Conservation (phyloP, 2,888 invertebrate species). For the Peribatodes rhomboidaria region DNA sequence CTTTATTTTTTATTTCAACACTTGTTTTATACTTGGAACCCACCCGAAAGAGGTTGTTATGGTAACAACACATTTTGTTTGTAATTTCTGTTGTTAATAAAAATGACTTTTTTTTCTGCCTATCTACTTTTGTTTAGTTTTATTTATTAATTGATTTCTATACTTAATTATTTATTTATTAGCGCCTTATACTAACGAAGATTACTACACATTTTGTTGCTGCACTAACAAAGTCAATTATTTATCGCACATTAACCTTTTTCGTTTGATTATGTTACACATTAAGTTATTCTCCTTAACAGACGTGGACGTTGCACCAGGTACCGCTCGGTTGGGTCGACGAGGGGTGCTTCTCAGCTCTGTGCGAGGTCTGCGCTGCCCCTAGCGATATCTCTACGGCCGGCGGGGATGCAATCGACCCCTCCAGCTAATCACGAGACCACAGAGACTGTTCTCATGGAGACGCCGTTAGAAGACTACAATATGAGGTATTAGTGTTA, state of each 20-base stretch:
- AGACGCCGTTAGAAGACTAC: constrained; percentile 35
- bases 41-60: too few species aligned
- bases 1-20: too few species aligned
- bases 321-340: constrained; percentile 90
- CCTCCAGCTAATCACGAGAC: constrained; percentile 59
- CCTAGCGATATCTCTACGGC: constrained; percentile 91
- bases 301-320: constrained; percentile 91
- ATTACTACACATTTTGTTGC: too few species aligned
- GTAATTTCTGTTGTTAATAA: too few species aligned
- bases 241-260: constrained; percentile 4
- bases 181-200: too few species aligned
- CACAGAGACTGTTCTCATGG: constrained; percentile 44
- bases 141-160: too few species aligned
- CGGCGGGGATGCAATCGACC: constrained; percentile 77
- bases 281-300: constrained; percentile 51
- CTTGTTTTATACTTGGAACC: too few species aligned
- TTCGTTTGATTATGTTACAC: constrained; percentile 27
- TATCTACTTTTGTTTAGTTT: not conserved
- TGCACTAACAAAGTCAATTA: too few species aligned
- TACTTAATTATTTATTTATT: too few species aligned
- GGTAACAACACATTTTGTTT: too few species aligned
- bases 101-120: too few species aligned
- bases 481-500: constrained; percentile 45
- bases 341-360: constrained; percentile 89
- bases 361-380: constrained; percentile 91